Base-by-base conservation (phyloP, 2,113 vertebrate genomes). In the Tetraodon nigroviridis region DNA sequence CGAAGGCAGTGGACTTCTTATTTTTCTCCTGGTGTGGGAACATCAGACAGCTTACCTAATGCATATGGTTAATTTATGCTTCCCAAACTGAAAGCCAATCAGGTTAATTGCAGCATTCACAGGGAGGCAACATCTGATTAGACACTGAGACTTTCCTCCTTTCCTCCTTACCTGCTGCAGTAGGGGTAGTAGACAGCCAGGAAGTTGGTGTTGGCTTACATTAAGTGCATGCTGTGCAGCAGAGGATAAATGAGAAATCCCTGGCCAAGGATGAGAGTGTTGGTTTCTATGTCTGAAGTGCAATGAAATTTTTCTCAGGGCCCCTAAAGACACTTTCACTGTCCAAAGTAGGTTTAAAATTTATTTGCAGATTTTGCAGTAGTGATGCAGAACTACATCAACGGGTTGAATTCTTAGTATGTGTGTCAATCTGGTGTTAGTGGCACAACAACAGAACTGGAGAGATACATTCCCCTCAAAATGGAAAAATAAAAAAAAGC, bases 231-330 rank as follows among this genome's bases (percentile, higher is more conserved):
- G 12, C 44, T 19, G 51, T 22, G 49, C 21, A 55, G 55, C 15
- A 32, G 22, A 64, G 54, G 57, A 60, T 71, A 45, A 60, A 64
- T 44, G 65, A 29, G 54, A 37, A 74, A 37, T 46, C 58, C 55
- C 73, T 82, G 81, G 81, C 64, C 61, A 57, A 58, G 53, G 78
- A 83, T 83, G 57, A 78, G 58, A 84, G 69, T 15, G 62, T 54
- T 53, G 54, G 17, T 62, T 55, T 66, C 53, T 57, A 41, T 46
- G 62, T 79, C 64, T 75, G 56, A 80, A 74, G 58, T 71, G 41
- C 72, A 62, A 73, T 64, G 50, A 71, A 69, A 82, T 52, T 64
- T 48, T 50, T 53, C 29, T 13, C 48, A 41, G 62, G 50, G 54
- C 52, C 58, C 64, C 55, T 37, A 24, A 49, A 32, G 73, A 68